Conservation (phyloP, 2,113 vertebrate species). For the Sakesphorus luctuosus region DNA sequence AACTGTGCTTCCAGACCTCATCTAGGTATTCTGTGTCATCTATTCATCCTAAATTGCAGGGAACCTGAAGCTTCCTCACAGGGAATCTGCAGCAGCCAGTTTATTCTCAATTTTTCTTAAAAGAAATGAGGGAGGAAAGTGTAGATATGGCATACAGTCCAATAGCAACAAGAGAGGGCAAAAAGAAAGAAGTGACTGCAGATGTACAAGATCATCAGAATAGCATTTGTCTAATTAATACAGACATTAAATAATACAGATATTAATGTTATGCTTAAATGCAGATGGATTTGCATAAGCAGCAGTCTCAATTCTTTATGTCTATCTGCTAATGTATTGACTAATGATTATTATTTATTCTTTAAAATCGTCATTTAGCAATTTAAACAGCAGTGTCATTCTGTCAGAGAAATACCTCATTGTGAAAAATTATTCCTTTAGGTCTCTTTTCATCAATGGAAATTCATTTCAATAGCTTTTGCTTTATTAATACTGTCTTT, state of each 20-base stretch:
- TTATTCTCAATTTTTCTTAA: background rate
- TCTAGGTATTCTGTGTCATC: background rate
- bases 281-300: background rate
- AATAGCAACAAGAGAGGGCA: background rate
- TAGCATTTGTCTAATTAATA: background rate
- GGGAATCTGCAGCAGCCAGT: background rate
- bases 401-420: background rate
- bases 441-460: background rate
- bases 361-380: background rate
- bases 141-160: background rate
- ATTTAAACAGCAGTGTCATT: background rate
- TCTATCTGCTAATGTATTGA: background rate
- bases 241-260: background rate
- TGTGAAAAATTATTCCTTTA: background rate
- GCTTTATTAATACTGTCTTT: background rate
- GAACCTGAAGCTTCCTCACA: background rate
- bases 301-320: background rate
- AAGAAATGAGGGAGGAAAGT: fast-evolving
- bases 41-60: background rate
- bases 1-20: background rate
- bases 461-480: background rate
- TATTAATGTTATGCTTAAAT: background rate
- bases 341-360: background rate
- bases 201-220: background rate
- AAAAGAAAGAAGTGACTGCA: background rate